Conservation (phyloP, 2,888 invertebrate species). For the Yponomeuta malinellus region DNA sequence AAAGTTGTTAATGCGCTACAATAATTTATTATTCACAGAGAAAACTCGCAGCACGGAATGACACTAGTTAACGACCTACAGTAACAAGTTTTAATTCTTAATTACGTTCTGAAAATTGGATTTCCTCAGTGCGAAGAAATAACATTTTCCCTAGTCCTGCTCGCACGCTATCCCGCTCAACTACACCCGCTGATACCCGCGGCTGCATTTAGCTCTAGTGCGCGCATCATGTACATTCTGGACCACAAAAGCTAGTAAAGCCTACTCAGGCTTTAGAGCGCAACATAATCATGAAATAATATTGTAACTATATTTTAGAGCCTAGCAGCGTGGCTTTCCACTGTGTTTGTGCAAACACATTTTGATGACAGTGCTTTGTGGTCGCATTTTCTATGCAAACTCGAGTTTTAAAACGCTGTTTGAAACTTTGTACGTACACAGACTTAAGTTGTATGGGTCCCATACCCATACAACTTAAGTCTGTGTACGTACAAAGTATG, state of each 20-base stretch:
- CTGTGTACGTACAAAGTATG: too few relatives aligned
- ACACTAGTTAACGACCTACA: slow-evolving; percentile 37
- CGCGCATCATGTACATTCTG: background rate
- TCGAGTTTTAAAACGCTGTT: background rate
- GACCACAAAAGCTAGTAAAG: background rate
- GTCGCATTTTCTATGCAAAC: background rate
- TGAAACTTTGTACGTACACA: too few relatives aligned
- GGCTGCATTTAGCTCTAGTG: background rate
- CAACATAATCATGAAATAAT: background rate
- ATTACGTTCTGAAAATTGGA: slow-evolving; percentile 28
- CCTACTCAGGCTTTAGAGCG: slow-evolving; percentile 1
- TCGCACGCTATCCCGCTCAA: background rate
- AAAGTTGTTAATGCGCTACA: slow-evolving; percentile 11
- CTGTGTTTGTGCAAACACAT: background rate
- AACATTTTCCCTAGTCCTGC: slow-evolving; percentile 10
- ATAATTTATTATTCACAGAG: slow-evolving; percentile 46
- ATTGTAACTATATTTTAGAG: background rate
- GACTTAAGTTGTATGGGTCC: too few relatives aligned
- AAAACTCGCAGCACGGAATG: slow-evolving; percentile 39
- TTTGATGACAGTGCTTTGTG: background rate
- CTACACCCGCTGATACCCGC: background rate
- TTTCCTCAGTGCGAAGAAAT: slow-evolving; percentile 15
- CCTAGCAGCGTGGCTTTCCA: background rate
- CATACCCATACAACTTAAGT: too few relatives aligned
- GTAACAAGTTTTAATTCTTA: slow-evolving; percentile 66